Evolutionary conservation across 2,797 vertebrate species (phyloP).

Genomic region (Lerista edwardsae): DNA sequence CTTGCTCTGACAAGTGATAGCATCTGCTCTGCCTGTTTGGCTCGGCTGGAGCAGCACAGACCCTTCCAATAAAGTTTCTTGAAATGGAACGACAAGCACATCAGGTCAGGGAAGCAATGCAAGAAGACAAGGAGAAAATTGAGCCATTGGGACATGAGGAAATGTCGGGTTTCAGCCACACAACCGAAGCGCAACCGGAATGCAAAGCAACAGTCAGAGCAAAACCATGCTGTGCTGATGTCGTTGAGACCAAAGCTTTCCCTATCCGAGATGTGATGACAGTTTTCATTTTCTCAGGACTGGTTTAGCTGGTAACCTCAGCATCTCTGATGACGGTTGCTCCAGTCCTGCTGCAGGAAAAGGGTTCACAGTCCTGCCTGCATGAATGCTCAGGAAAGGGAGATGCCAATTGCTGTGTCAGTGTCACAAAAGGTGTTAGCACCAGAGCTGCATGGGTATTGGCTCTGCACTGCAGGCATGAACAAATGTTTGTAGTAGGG

Average conservation of each 20-base stretch:
- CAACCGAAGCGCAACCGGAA: background rate
- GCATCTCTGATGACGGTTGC: rapidly evolving
- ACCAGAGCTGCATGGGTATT: too few relatives aligned
- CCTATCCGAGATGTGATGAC: background rate
- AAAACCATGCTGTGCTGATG: background rate
- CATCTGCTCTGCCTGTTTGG: slow-evolving; percentile 39
- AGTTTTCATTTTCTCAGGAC: background rate
- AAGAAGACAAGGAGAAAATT: slow-evolving; percentile 5
- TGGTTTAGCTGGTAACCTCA: background rate
- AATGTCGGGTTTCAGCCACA: background rate
- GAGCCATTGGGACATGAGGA: slow-evolving; percentile 21
- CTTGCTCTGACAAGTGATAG: slow-evolving; percentile 34
- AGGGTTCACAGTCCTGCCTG: background rate
- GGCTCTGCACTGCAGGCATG: background rate
- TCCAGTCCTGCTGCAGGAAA: background rate
- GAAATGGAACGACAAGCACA: slow-evolving; percentile 35
- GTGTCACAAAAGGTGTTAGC: background rate
- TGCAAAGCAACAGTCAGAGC: background rate
- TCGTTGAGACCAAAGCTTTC: background rate
- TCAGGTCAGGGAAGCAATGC: background rate
- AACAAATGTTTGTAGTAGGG: background rate
- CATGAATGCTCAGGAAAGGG: background rate
- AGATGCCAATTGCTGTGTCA: background rate
- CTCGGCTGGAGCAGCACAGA: slow-evolving; percentile 16
- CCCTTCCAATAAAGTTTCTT: slow-evolving; percentile 21